Base-by-base conservation (phyloP, 1,140 invertebrate species). In the Cotesia glomerata region DNA sequence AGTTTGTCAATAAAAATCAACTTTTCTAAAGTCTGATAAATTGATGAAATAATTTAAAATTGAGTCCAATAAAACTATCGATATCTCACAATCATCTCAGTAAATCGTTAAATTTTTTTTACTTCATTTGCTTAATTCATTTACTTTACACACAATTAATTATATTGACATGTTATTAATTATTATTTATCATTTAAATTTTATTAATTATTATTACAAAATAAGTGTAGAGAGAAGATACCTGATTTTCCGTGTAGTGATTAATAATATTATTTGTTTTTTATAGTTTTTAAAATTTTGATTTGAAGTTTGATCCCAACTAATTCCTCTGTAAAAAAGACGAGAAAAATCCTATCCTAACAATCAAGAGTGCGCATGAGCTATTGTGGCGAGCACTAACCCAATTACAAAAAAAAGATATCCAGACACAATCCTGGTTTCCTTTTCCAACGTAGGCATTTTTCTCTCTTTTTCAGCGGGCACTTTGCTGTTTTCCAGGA, bases 401-500 rank as follows among this genome's bases (percentile, higher is more conserved):
- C 82, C 80, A 78, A 52, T 45, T 74, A 68, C 86, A 45, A 45
- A 45, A 45, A 39, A 45, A 45, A 45, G 26, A 26, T 26, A 45
- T 45, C 39, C 39, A 45, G 5, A 45, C 39, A 45, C 39, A 87
- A 84, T 88, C 87, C 88, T 84, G 84, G 85, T 77, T 85, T 85
- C 82, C 84, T 77, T 75, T 77, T 88, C 82, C 86, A 88, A 86
- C 86, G 83, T 76, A 80, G 85, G 82, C 82, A 84, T 86, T 89
- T 86, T 88, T 88, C 84, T 90, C 82, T 89, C 85, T 88, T 84
- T 90, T 90, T 89, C 91, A 93, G 93, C 92, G 92, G 82, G 93
- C 91, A 82, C 90, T 94, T 85, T 94, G 93, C 91, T 95, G 92
- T 91, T 94, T 94, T 92, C 93, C 93, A 89, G 93, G 92, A 91